Percentiles rank a stretch among this genome's conserved stretches.
These are phyloP conservation scores for Cryptocephalus moraei DNA, from an alignment of 2,888 invertebrate species.

Conservation along the genomic window DNA sequence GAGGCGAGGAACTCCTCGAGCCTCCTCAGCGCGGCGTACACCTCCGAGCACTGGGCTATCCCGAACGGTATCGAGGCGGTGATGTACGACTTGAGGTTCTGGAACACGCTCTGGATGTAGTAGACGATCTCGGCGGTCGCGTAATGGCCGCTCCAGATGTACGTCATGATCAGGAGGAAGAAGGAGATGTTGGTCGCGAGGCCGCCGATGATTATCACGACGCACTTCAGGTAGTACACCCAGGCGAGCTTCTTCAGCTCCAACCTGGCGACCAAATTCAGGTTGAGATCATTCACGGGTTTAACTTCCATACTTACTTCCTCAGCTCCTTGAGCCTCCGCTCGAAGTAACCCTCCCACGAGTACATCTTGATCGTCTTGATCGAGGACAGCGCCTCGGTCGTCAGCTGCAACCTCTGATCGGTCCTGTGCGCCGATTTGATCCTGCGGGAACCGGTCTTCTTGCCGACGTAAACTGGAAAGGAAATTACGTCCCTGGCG, in stretches of 20 bases:
- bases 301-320: constrained; percentile 17
- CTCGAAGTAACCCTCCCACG: constrained; percentile 24
- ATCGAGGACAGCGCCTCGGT: constrained; percentile 22
- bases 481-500: too few species aligned
- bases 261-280: constrained; percentile 47
- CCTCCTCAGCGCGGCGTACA: constrained; percentile 20
- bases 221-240: constrained; percentile 30
- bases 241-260: constrained; percentile 51
- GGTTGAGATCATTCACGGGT: too few species aligned
- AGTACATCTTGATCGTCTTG: constrained; percentile 25
- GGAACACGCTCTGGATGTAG: constrained; percentile 18
- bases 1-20: constrained; percentile 14
- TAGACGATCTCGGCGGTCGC: constrained; percentile 20
- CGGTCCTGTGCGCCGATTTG: constrained; percentile 19
- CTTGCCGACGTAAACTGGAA: constrained; percentile 18
- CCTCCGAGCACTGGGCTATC: constrained; percentile 21
- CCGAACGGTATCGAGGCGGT: constrained; percentile 24
- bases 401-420: constrained; percentile 20
- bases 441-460: constrained; percentile 11
- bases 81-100: constrained; percentile 18
- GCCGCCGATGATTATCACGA: constrained; percentile 25
- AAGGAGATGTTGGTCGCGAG: constrained; percentile 21
- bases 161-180: constrained; percentile 22
- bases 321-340: constrained; percentile 19
- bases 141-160: constrained; percentile 18